Conservation (phyloP, 2,113 vertebrate species). For the Gopherus evgoodei region DNA sequence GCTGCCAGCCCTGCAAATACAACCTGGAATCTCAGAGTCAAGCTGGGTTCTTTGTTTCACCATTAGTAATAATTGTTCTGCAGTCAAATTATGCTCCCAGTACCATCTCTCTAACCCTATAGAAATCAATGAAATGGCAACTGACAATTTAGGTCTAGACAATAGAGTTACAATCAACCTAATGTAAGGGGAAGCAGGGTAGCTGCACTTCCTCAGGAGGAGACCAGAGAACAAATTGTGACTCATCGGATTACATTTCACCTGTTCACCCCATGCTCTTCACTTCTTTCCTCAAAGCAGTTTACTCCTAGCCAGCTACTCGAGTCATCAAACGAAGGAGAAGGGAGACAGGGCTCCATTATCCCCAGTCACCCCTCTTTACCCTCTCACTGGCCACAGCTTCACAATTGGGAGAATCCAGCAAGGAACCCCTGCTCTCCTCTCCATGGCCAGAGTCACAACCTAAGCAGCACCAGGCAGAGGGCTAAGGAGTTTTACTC, state of each 20-base stretch:
- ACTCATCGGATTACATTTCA: neutral
- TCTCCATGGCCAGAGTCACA: neutral
- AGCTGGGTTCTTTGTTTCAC: neutral
- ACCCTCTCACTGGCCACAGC: neutral
- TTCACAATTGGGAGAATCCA: neutral
- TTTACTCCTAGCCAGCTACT: neutral
- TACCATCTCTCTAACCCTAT: neutral
- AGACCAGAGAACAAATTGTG: neutral
- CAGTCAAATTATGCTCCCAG: neutral
- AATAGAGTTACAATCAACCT: neutral
- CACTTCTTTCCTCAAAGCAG: neutral
- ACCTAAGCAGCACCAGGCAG: accelerated
- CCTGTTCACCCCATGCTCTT: neutral
- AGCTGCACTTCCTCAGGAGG: neutral
- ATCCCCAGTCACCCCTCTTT: accelerated
- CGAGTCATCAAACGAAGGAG: neutral
- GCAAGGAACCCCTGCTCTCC: neutral
- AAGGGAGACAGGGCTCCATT: neutral
- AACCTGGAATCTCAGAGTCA: neutral
- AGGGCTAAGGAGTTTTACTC: neutral
- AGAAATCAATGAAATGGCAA: neutral
- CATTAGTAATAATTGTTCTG: neutral
- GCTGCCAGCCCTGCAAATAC: neutral
- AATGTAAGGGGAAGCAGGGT: neutral
- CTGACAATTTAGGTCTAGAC: neutral